Conservation (phyloP, 2,797 vertebrate species). For the Lithobates pipiens region DNA sequence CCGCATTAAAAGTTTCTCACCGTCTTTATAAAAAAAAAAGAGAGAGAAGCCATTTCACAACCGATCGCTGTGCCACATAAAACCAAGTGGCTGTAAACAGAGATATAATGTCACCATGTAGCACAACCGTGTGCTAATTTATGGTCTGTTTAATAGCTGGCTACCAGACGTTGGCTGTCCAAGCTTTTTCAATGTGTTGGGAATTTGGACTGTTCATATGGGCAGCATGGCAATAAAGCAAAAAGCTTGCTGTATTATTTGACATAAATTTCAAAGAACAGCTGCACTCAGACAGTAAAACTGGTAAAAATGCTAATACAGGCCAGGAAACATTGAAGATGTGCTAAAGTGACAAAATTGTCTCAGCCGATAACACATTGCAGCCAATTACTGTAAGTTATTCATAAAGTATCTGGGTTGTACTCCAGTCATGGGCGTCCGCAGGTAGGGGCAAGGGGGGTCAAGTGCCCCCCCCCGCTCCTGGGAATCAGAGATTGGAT, state of each 20-base stretch:
- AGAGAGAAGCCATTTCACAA: neutral
- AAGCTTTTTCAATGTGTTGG: neutral
- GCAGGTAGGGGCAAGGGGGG: no score
- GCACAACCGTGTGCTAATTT: neutral
- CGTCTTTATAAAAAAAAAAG: slow-evolving; percentile 17
- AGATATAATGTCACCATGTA: neutral
- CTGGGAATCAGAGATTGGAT: no score
- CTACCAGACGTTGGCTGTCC: neutral
- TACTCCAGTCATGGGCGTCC: neutral
- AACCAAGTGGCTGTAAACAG: neutral
- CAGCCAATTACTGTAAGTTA: neutral
- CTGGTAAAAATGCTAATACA: neutral
- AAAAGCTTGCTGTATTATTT: neutral
- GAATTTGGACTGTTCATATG: neutral
- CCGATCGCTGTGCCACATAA: neutral
- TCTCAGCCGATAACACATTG: neutral
- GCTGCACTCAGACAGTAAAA: neutral
- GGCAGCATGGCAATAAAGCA: neutral
- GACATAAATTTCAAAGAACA: neutral
- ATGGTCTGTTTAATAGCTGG: neutral
- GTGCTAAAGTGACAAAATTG: neutral
- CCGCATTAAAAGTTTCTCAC: slow-evolving; percentile 3
- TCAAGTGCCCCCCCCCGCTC: no score
- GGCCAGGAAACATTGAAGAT: neutral
- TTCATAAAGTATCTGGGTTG: neutral